phyloP scores from a whole-genome alignment of 2,113 vertebrate genomes.

The Oncorhynchus gorbuscha region DNA sequence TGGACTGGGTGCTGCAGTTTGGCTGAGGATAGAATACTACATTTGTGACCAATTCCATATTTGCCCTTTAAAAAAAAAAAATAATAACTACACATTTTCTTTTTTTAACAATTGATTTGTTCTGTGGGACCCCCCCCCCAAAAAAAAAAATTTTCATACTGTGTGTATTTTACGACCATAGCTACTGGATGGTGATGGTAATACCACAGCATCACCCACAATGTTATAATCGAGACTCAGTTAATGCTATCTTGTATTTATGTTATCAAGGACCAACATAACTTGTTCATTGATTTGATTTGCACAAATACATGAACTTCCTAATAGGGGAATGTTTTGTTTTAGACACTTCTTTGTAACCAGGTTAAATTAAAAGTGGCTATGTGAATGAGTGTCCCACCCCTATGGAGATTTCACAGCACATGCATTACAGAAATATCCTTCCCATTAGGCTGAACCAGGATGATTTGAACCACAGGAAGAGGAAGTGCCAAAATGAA shows the following conservation, averaged over 20 bases:
- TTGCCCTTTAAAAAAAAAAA: too few relatives aligned
- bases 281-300: neutral
- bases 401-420: neutral
- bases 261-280: neutral
- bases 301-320: neutral
- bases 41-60: slow-evolving; percentile 5
- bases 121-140: neutral
- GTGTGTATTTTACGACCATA: neutral
- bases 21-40: slow-evolving; percentile 14
- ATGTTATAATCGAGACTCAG: neutral
- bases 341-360: neutral
- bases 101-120: slow-evolving; percentile 11
- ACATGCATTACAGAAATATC: neutral
- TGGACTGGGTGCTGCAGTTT: neutral
- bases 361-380: neutral
- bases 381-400: neutral
- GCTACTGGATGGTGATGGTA: neutral
- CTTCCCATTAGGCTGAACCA: neutral
- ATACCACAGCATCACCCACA: neutral
- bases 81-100: slow-evolving; percentile 7
- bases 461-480: neutral
- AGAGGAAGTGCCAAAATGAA: slow-evolving; percentile 3
- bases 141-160: neutral
- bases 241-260: neutral
- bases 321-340: neutral